Evolutionary conservation across 2,113 vertebrate species (phyloP).

Genomic region (zebrafish (Danio rerio)): GRCz12tu NC_133192.1:24370001-24370500

Average conservation of each 20-base stretch:
- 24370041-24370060: too few species aligned
- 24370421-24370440: conserved; percentile 15
- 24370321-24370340: background rate
- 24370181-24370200: background rate
- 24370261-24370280: background rate
- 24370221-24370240: background rate
- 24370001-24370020: too few species aligned
- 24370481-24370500: background rate
- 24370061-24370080: too few species aligned
- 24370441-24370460: background rate
- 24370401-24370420: background rate
- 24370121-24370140: too few species aligned
- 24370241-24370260: background rate
- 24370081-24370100: background rate
- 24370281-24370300: background rate
- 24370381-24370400: background rate
- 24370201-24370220: background rate
- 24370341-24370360: background rate
- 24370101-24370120: too few species aligned
- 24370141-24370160: background rate
- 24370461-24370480: background rate
- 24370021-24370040: too few species aligned
- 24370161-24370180: background rate
- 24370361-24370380: background rate
- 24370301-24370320: background rate